Base-by-base conservation (phyloP, 2,113 vertebrate species). In the Heterochromis multidens region DNA sequence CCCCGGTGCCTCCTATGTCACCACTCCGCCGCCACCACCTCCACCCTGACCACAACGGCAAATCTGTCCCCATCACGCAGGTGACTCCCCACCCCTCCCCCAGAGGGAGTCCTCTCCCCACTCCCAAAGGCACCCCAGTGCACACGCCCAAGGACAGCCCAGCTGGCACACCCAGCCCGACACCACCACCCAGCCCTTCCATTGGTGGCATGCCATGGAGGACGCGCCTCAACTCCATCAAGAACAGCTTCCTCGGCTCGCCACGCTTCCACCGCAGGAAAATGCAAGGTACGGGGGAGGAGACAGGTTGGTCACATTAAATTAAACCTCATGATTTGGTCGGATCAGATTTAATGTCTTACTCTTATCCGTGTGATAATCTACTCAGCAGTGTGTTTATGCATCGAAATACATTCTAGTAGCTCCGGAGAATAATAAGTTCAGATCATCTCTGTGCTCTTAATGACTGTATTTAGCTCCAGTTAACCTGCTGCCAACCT, bases 141-240 rank as follows among this genome's bases (percentile, higher is more conserved):
- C 98, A 99, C 96, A 99, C 98, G 87, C 98, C 98, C 95, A 99
- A 97, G 97, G 97, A 99, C 96, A 99, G 98, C 95, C 98, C 98
- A 4, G 96, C 97, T 1, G 98, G 98, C 90, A 99, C 98, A 12
- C 98, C 98, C 91, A 99, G 97, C 94, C 98, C 98, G 61, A 99
- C 98, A 25, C 98, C 98, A 11, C 98, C 98, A 3, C 98, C 98
- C 94, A 99, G 98, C 94, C 98, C 98, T 89, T 99, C 98, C 82
- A 97, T 99, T n/a, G 98, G 98, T 46, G 98, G 98, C 35, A 96
- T 99, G 96, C 98, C 98, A 86, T 99, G 98, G 98, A 97, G 98
- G 93, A 98, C 98, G 40, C 96, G 98, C 78, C 98, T 99, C 95
- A 98, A 99, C 94, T 99, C 98, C 79, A 99, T 99, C 96, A 99